Evolutionary conservation across 2,888 invertebrate genomes (phyloP), one percentile per base, ranked within the genome.

Genomic region (Microlaimidae sp.): DNA sequence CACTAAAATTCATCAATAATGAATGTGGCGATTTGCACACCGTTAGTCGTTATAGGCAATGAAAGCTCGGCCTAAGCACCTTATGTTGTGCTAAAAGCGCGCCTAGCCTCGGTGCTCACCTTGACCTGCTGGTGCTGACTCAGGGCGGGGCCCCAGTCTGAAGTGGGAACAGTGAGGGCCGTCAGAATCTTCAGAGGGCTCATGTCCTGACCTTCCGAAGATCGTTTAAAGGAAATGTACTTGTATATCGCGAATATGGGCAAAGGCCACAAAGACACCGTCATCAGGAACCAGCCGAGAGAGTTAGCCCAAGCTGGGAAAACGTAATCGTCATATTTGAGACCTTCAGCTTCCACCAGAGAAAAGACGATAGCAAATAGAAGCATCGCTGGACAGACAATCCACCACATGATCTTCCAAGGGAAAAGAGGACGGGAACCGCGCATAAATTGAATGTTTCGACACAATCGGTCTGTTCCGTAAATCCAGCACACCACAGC

Each of bases 291-390:
- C 78, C 81, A 80, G 2, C 84, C 84, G 24, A 84, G 67, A 1
- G 74, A 69, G 59, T 82, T 79, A 13, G 83, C 82, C 77, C 81
- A 82, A 13, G 67, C 58, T 0, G 84, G 84, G 67, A 82, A 84
- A 10, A 69, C 66, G 62, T 82, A 81, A 52, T 73, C 73, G 40
- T 77, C 80, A 63, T 82, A 82, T 3, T 70, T 64, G 0, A 81
- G 79, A 1, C 79, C 68, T 17, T 73, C 68, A 74, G 81, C 81
- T 59, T 79, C 78, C 3, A 74, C 68, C 72, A 82, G 79, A 54
- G 81, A 80, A 67, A 83, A 83, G 5, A 77, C 71, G 57, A 83
- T 76, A 46, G 84, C 79, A 28, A 73, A 78, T 64, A 81, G 26
- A 56, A 82, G 77, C 29, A 78, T 76, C 21, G 78, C 42, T 4